These are phyloP conservation scores for Myopa testacea DNA, from an alignment of 2,888 invertebrate genomes.

Conservation along the genomic window DNA sequence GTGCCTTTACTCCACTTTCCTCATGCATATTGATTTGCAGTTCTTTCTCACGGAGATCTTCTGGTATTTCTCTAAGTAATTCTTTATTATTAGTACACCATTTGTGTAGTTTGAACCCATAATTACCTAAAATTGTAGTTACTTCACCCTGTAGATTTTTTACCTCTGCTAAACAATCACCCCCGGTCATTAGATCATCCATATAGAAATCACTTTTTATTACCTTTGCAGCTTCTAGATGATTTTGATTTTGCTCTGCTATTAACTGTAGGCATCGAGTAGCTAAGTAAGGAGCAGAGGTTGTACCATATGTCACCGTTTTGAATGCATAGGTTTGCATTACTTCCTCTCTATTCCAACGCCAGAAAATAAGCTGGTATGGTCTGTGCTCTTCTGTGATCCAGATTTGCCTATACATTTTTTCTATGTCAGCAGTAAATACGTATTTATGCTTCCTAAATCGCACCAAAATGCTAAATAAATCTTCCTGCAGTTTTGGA, in stretches of 20 bases:
- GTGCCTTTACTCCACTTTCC: conserved; percentile 22
- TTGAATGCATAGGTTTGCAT: conserved; percentile 38
- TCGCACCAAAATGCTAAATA: background rate
- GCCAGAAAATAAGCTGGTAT: conserved; percentile 2
- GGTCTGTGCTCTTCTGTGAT: background rate
- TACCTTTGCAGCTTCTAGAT: conserved; percentile 42
- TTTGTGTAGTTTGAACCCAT: conserved; percentile 17
- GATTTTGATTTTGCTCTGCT: conserved; percentile 46
- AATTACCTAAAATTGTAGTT: conserved; percentile 4
- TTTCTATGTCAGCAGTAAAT: background rate
- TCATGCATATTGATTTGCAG: background rate
- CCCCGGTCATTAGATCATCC: conserved; percentile 34
- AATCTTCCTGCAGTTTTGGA: conserved; percentile 1
- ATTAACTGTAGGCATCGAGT: conserved; percentile 23
- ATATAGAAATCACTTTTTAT: conserved; percentile 46
- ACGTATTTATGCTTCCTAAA: conserved; percentile 1
- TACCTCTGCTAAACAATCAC: background rate
- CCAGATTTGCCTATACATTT: conserved; percentile 1
- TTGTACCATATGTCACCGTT: conserved; percentile 22
- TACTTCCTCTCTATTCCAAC: background rate
- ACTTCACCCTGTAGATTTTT: background rate
- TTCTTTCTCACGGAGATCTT: background rate
- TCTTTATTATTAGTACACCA: conserved; percentile 16
- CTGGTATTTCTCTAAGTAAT: conserved; percentile 8
- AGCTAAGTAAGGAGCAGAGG: conserved; percentile 45